These are phyloP conservation scores for Malurus melanocephalus DNA, from an alignment of 2,113 vertebrate genomes.

Conservation along the genomic window DNA sequence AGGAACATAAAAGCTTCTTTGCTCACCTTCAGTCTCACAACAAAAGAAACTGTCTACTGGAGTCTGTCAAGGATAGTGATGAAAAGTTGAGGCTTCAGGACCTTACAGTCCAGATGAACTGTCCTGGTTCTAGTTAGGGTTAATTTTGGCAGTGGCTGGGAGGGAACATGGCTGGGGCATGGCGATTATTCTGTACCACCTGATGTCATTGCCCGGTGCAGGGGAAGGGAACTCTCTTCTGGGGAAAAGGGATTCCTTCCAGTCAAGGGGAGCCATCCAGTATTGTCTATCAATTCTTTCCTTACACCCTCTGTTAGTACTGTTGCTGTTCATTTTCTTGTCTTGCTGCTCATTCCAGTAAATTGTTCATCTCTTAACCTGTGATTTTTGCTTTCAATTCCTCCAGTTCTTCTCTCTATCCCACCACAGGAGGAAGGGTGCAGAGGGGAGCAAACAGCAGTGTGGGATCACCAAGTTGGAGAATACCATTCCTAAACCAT, in stretches of 20 bases:
- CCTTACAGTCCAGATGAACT: neutral
- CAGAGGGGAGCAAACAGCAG: rapidly evolving
- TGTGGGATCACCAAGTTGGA: neutral
- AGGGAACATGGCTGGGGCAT: rapidly evolving
- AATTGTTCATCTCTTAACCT: neutral
- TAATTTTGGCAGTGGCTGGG: neutral
- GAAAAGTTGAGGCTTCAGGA: neutral
- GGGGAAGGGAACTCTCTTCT: neutral
- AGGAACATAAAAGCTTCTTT: neutral
- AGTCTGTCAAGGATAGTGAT: neutral
- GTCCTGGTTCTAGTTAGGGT: neutral
- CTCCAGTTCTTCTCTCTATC: neutral
- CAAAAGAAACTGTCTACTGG: neutral
- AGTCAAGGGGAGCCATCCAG: neutral
- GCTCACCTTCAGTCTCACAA: neutral
- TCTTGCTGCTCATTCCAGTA: neutral
- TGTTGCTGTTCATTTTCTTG: neutral
- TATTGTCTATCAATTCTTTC: neutral
- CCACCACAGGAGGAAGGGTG: neutral
- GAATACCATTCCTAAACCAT: neutral
- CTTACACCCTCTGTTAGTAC: neutral
- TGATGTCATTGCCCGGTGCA: neutral
- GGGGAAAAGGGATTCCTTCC: neutral
- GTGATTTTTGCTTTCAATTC: neutral
- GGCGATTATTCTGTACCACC: neutral